A percentile compares a stretch with the other conserved stretches of the same genome.
These are phyloP conservation scores for Mythimna lalbum DNA, from an alignment of 2,888 invertebrate species.

Conservation along the genomic window DNA sequence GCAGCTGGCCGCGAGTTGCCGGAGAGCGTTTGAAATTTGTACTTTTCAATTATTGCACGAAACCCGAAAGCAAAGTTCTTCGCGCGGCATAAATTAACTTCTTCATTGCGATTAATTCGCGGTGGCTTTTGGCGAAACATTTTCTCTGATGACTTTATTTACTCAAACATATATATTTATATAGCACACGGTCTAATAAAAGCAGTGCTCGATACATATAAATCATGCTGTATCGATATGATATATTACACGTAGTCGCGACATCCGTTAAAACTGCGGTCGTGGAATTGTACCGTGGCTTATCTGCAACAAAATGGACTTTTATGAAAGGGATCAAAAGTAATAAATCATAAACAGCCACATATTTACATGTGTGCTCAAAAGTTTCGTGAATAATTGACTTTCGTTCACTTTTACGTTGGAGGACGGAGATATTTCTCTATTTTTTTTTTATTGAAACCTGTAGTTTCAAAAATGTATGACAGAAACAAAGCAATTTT, in stretches of 20 bases:
- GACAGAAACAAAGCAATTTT: not conserved
- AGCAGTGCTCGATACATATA: constrained; percentile 67
- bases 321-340: constrained; percentile 64
- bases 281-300: constrained; percentile 71
- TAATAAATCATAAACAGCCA: constrained; percentile 58
- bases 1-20: constrained; percentile 67
- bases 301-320: constrained; percentile 74
- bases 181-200: constrained; percentile 67
- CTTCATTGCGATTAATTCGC: constrained; percentile 75
- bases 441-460: constrained; percentile 11
- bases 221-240: constrained; percentile 76
- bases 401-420: constrained; percentile 14
- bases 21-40: constrained; percentile 76
- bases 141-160: constrained; percentile 68
- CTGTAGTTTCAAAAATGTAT: constrained; percentile 1
- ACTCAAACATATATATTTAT: constrained; percentile 67
- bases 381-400: constrained; percentile 53
- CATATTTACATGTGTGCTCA: constrained; percentile 43
- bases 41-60: constrained; percentile 81
- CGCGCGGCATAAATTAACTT: constrained; percentile 78
- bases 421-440: constrained; percentile 5
- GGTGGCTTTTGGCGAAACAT: constrained; percentile 71
- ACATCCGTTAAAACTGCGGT: constrained; percentile 73
- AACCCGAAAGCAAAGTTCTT: constrained; percentile 75
- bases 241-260: constrained; percentile 73